phyloP scores from a whole-genome alignment of 2,797 vertebrate species.

The Acrocephalus scirpaceus region DNA sequence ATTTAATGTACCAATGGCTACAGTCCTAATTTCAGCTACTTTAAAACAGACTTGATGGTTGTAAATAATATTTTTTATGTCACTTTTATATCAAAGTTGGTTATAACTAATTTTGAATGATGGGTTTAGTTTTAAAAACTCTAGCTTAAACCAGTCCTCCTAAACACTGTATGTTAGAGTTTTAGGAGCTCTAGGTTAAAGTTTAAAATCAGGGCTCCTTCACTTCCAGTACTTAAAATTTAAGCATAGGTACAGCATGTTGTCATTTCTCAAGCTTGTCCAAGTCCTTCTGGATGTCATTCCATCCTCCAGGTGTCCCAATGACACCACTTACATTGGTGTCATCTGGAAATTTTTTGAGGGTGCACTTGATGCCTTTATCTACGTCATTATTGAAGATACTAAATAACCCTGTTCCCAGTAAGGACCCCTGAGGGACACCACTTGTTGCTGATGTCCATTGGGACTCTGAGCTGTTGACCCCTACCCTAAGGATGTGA shows the following conservation, averaged over 20 bases:
- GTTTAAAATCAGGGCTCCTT: background rate
- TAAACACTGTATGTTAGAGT: background rate
- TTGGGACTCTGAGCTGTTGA: background rate
- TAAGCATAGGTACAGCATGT: background rate
- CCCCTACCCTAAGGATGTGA: background rate
- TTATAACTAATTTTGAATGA: background rate
- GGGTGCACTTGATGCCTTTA: background rate
- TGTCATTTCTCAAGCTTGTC: background rate
- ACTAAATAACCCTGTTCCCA: background rate
- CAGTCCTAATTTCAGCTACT: background rate
- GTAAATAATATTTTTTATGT: background rate
- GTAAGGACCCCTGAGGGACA: rapidly evolving
- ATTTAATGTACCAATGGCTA: background rate
- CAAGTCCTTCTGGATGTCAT: background rate
- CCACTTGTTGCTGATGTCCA: background rate
- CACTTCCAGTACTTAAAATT: background rate
- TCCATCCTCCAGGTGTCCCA: background rate
- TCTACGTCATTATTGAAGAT: background rate
- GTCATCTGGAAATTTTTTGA: background rate
- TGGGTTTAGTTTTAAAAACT: background rate
- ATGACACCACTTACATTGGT: background rate
- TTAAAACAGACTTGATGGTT: background rate
- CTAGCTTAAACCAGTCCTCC: background rate
- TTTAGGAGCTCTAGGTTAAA: background rate
- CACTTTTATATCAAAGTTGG: background rate